Conservation (phyloP, 2,797 vertebrate species). For the Cynopterus sphinx region DNA sequence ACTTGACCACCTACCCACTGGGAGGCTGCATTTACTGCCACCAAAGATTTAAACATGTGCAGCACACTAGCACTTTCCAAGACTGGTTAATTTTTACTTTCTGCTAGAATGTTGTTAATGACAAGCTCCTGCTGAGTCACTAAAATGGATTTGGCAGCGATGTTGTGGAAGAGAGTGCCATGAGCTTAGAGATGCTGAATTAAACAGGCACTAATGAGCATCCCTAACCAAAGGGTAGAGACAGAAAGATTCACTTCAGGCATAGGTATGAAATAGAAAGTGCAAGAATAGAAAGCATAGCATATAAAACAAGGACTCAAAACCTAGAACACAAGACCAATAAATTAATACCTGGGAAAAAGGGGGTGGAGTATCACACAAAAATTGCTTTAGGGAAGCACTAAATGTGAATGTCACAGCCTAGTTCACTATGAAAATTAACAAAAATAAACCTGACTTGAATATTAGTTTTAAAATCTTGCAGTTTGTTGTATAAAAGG, state of each 20-base stretch:
- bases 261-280: not conserved
- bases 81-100: conserved; percentile 56
- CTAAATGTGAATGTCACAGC: not conserved
- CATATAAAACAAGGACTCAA: not conserved
- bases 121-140: conserved; percentile 59
- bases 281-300: not conserved
- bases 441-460: not conserved
- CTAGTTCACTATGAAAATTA: not conserved
- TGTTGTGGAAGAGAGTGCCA: not conserved
- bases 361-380: not conserved
- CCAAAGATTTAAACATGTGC: not conserved
- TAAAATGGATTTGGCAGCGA: conserved; percentile 29
- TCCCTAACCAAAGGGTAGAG: not conserved
- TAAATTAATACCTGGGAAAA: not conserved
- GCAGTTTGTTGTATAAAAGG: not conserved
- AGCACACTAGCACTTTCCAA: conserved; percentile 2
- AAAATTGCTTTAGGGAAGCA: conserved; percentile 3
- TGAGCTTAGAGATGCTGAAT: not conserved
- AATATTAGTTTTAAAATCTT: conserved; percentile 1
- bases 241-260: not conserved
- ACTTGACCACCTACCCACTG: not conserved
- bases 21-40: not conserved
- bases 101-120: conserved; percentile 50
- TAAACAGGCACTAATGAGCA: not conserved
- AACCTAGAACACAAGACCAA: not conserved